phyloP scores from a whole-genome alignment of 1,140 invertebrate species.

The Rhagoletis zephyria region DNA sequence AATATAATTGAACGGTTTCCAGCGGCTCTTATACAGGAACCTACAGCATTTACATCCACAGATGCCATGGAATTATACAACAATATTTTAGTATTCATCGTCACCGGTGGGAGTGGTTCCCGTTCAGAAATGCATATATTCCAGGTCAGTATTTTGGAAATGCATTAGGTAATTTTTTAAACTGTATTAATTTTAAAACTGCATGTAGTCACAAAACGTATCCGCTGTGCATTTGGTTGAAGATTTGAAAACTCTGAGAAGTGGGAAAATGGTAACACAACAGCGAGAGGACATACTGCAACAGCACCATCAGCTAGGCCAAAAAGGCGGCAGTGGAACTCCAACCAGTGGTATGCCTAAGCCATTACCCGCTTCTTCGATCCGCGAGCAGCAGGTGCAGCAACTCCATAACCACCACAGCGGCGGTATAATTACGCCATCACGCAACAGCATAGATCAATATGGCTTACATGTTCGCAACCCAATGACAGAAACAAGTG shows the following conservation, averaged over 20 bases:
- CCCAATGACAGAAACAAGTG: slow-evolving; percentile 52
- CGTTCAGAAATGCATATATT: slow-evolving; percentile 98
- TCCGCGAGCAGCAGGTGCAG: slow-evolving; percentile 62
- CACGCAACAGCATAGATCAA: slow-evolving; percentile 65
- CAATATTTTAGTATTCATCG: slow-evolving; percentile 97
- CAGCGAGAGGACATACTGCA: slow-evolving; percentile 66
- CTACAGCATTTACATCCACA: slow-evolving; percentile 95
- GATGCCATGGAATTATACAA: slow-evolving; percentile 98
- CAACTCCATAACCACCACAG: slow-evolving; percentile 63
- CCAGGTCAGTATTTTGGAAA: slow-evolving; percentile 76
- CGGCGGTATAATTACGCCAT: slow-evolving; percentile 59
- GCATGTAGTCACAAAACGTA: slow-evolving; percentile 82
- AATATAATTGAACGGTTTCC: slow-evolving; percentile 96
- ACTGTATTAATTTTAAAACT: neutral
- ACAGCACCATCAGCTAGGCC: neutral
- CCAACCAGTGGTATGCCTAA: neutral
- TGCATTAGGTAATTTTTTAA: neutral
- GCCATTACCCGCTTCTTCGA: neutral
- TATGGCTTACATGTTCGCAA: slow-evolving; percentile 59
- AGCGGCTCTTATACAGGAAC: slow-evolving; percentile 90
- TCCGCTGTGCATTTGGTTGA: slow-evolving; percentile 90
- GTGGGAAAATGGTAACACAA: slow-evolving; percentile 80
- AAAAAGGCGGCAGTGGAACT: slow-evolving; percentile 59
- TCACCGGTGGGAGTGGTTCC: slow-evolving; percentile 79
- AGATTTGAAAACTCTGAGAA: slow-evolving; percentile 86